phyloP scores from a whole-genome alignment of 2,113 vertebrate genomes.

The Nicator chloris region DNA sequence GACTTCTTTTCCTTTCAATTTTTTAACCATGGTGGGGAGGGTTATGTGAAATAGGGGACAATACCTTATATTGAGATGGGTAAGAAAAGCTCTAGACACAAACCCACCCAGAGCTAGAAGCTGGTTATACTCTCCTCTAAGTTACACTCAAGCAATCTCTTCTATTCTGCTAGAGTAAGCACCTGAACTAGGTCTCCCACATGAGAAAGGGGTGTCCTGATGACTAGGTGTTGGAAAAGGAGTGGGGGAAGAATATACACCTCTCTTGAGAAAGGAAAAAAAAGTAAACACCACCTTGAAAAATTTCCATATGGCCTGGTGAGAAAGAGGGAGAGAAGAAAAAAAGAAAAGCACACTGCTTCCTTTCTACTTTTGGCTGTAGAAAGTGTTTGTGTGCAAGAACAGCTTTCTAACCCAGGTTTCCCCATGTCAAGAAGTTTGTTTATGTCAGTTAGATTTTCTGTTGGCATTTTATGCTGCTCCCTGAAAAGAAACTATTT shows the following conservation, averaged over 20 bases:
- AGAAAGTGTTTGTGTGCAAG: neutral
- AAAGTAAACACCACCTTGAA: neutral
- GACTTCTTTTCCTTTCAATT: neutral
- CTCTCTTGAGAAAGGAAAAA: neutral
- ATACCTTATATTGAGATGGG: neutral
- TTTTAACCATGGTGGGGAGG: neutral
- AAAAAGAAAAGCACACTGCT: neutral
- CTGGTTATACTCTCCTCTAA: neutral
- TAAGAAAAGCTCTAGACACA: neutral
- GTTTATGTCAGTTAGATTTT: neutral
- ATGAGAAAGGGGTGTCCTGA: neutral
- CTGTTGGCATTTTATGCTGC: neutral
- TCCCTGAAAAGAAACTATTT: neutral
- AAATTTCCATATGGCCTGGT: neutral
- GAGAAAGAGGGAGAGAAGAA: neutral
- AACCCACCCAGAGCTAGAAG: neutral
- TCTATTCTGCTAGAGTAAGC: neutral
- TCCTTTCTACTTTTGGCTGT: neutral
- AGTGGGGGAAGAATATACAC: neutral
- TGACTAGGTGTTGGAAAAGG: neutral
- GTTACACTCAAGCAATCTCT: neutral
- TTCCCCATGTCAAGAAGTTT: neutral
- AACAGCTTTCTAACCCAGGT: neutral
- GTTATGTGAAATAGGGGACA: neutral
- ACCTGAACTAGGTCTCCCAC: neutral